These are phyloP conservation scores for Semotilus atromaculatus DNA, from an alignment of 2,797 vertebrate genomes.

Conservation along the genomic window DNA sequence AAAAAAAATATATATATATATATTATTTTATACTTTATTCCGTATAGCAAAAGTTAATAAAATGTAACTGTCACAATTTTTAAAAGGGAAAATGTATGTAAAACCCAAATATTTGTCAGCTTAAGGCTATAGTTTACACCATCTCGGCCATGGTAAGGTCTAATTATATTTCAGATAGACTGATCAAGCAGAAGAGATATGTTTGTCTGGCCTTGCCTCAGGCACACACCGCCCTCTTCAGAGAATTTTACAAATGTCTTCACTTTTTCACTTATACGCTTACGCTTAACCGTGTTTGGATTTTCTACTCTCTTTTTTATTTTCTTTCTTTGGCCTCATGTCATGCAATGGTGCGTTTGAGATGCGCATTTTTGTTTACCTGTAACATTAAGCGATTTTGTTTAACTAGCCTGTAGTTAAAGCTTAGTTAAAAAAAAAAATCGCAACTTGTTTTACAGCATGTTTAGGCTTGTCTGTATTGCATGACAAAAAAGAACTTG, in stretches of 20 bases:
- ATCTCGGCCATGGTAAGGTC: not conserved
- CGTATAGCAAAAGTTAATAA: not conserved
- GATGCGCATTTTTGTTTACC: not conserved
- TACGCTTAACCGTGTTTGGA: not conserved
- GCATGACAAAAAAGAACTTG: no score
- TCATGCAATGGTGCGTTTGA: not conserved
- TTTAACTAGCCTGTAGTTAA: no score
- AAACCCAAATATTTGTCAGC: not conserved
- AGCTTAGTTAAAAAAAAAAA: not conserved
- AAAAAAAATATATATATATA: not conserved
- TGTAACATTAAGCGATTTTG: not conserved
- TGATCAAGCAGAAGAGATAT: conserved; percentile 23
- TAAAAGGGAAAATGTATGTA: not conserved
- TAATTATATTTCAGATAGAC: conserved; percentile 25
- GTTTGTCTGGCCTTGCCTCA: conserved; percentile 32
- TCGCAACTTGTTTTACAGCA: not conserved
- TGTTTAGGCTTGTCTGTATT: not conserved
- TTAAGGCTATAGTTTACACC: not conserved
- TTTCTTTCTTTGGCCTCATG: not conserved
- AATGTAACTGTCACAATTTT: not conserved
- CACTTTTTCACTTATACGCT: conserved; percentile 18
- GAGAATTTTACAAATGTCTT: not conserved
- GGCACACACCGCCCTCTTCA: not conserved
- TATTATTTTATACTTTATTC: not conserved
- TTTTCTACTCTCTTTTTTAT: not conserved